These are phyloP conservation scores for Chloroclystis v-ata DNA, from an alignment of 2,888 invertebrate genomes.

Conservation along the genomic window DNA sequence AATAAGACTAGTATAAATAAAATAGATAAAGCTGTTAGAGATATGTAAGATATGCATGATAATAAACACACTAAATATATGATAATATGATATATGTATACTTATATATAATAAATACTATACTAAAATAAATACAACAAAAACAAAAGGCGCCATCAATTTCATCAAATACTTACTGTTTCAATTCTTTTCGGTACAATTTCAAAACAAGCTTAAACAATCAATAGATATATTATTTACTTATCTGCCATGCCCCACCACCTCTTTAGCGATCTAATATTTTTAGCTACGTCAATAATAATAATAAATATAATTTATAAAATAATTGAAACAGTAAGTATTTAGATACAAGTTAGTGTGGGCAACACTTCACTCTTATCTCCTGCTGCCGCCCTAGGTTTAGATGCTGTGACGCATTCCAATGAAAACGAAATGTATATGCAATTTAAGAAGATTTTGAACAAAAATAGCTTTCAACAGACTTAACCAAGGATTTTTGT, in stretches of 20 bases:
- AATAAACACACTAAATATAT: not conserved
- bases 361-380: slow-evolving; percentile 59
- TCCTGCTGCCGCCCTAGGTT: slow-evolving; percentile 53
- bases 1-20: slow-evolving; percentile 1
- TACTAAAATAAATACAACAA: slow-evolving; percentile 9
- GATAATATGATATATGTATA: not conserved
- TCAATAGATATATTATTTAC: too few relatives aligned
- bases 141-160: slow-evolving; percentile 38
- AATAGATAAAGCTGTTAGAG: slow-evolving; percentile 12
- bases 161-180: slow-evolving; percentile 37
- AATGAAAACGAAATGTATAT: not conserved
- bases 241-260: too few relatives aligned
- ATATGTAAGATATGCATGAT: slow-evolving; percentile 2
- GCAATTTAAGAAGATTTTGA: too few relatives aligned
- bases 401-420: slow-evolving; percentile 27
- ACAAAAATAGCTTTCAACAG: too few relatives aligned
- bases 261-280: too few relatives aligned
- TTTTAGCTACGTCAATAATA: too few relatives aligned
- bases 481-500: too few relatives aligned
- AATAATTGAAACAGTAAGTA: slow-evolving; percentile 42
- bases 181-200: slow-evolving; percentile 28
- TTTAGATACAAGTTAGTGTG: slow-evolving; percentile 66
- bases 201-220: too few relatives aligned
- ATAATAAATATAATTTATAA: too few relatives aligned
- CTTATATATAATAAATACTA: too few relatives aligned